A percentile compares a stretch with the other conserved stretches of the same genome.
phyloP scores from a whole-genome alignment of 2,113 vertebrate species.

The Amphiprion percula region DNA sequence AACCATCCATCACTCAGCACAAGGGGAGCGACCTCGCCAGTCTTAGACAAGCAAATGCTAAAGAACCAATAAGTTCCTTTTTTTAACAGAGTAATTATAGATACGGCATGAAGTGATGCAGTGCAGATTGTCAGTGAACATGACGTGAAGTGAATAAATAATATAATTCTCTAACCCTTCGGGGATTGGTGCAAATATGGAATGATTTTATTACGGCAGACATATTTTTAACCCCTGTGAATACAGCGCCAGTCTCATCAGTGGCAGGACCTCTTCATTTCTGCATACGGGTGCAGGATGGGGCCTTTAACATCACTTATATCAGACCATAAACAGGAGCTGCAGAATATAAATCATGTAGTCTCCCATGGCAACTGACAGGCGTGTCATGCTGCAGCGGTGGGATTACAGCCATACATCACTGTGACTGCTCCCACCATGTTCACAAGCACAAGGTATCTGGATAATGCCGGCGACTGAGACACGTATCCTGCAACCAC shows the following conservation, averaged over 20 bases:
- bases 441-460: conserved; percentile 60
- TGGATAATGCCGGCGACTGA: conserved; percentile 34
- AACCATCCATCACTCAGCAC: conserved; percentile 49
- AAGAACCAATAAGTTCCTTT: conserved; percentile 7
- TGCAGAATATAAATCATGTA: conserved; percentile 75
- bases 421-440: conserved; percentile 64
- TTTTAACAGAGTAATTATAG: conserved; percentile 35
- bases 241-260: conserved; percentile 4
- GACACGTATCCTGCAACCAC: conserved; percentile 17
- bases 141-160: not conserved
- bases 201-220: not conserved
- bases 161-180: not conserved
- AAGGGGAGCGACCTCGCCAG: not conserved
- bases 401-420: conserved; percentile 75
- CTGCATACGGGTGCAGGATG: conserved; percentile 5
- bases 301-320: conserved; percentile 61
- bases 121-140: not conserved
- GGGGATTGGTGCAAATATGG: rapidly evolving
- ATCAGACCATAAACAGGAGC: conserved; percentile 46
- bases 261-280: not conserved
- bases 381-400: conserved; percentile 50
- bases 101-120: conserved; percentile 1
- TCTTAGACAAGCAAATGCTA: conserved; percentile 22
- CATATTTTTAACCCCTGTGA: not conserved
- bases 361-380: conserved; percentile 80